These are phyloP conservation scores for Drosophila ezoana DNA, from an alignment of 2,888 invertebrate genomes.

Conservation along the genomic window DNA sequence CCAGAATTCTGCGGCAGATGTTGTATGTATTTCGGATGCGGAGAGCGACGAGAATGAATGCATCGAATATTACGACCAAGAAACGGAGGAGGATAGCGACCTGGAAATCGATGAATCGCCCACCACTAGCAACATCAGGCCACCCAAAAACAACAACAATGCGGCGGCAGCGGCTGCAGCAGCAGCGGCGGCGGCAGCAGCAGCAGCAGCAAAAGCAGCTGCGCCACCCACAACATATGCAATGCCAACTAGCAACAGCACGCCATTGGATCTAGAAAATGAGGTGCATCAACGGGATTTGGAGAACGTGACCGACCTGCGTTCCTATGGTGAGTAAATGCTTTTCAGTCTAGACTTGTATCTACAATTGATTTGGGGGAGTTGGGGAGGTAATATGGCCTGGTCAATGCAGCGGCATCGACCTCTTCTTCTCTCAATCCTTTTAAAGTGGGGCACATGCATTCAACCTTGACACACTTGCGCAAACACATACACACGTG, in stretches of 20 bases:
- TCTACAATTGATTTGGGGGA: constrained; percentile 4
- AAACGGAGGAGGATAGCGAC: constrained; percentile 76
- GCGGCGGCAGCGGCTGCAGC: constrained; percentile 39
- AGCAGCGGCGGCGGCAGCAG: constrained; percentile 46
- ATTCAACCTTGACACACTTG: constrained; percentile 76
- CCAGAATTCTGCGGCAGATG: constrained; percentile 29
- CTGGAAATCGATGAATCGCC: constrained; percentile 36
- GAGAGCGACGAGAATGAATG: constrained; percentile 59
- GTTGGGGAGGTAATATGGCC: neutral
- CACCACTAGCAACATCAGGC: constrained; percentile 40
- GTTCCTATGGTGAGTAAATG: constrained; percentile 67
- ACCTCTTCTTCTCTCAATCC: constrained; percentile 43
- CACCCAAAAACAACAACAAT: constrained; percentile 25
- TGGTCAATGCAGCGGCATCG: constrained; percentile 42
- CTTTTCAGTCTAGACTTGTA: constrained; percentile 34
- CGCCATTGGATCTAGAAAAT: constrained; percentile 64
- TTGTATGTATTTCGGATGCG: constrained; percentile 70
- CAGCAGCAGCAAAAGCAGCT: constrained; percentile 43
- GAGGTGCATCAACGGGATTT: constrained; percentile 66
- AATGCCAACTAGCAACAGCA: constrained; percentile 55
- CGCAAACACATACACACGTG: constrained; percentile 13
- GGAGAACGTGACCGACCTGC: constrained; percentile 65
- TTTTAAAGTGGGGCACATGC: constrained; percentile 70
- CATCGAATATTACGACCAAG: constrained; percentile 55
- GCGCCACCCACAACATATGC: constrained; percentile 35